Evolutionary conservation across 2,113 vertebrate genomes (phyloP).

Genomic region (Ellobius talpinus): DNA sequence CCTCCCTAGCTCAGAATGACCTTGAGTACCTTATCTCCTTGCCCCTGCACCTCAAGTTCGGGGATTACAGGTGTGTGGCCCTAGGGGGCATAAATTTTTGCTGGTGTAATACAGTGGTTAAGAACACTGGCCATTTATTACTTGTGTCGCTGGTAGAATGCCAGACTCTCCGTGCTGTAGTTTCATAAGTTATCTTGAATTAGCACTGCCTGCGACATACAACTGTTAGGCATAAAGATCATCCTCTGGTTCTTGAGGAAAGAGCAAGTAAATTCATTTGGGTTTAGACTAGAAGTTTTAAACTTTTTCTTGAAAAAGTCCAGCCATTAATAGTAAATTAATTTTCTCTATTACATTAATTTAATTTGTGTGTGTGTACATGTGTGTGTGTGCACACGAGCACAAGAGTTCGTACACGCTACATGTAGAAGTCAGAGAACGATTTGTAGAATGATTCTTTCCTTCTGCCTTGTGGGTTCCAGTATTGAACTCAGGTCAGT

Average conservation of each 20-base stretch:
- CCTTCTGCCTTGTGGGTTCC: not conserved
- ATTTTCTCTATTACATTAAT: not conserved
- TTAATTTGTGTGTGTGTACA: not conserved
- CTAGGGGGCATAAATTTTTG: not conserved
- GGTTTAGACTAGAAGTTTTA: not conserved
- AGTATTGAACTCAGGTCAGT: not conserved
- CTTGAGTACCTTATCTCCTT: not conserved
- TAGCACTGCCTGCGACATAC: not conserved
- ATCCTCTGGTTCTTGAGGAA: not conserved
- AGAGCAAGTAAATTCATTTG: not conserved
- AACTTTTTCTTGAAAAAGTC: not conserved
- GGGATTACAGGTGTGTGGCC: not conserved
- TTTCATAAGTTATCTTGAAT: not conserved
- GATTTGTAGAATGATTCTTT: not conserved
- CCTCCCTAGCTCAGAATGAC: not conserved
- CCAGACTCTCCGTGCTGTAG: not conserved
- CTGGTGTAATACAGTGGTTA: rapidly evolving
- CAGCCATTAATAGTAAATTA: not conserved
- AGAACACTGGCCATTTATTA: not conserved
- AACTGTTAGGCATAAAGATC: not conserved
- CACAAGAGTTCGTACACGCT: not conserved
- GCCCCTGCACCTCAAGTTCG: too few relatives aligned
- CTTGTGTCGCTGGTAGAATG: not conserved
- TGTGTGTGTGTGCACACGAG: not conserved
- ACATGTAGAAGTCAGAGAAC: not conserved